Conservation (phyloP, 2,113 vertebrate species). For the Bujurquina vittata region DNA sequence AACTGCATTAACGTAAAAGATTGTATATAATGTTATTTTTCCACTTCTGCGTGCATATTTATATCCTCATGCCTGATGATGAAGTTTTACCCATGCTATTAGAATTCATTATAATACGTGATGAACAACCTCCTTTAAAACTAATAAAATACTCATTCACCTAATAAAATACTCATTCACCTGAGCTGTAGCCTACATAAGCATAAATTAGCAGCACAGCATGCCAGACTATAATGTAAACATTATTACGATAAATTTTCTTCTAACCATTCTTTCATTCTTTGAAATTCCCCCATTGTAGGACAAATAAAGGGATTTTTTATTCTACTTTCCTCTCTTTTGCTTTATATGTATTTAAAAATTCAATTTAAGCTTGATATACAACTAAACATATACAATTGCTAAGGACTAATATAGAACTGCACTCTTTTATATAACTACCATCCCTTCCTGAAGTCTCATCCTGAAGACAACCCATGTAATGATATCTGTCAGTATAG, state of each 20-base stretch:
- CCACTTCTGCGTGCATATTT: not conserved
- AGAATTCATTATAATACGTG: not conserved
- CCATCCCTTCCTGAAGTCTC: constrained; percentile 2
- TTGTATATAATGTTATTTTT: not conserved
- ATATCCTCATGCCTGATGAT: too few species aligned
- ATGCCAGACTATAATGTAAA: not conserved
- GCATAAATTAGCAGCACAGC: not conserved
- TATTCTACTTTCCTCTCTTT: not conserved
- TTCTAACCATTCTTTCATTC: not conserved
- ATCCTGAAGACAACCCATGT: constrained; percentile 41
- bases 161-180: not conserved
- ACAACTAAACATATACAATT: not conserved
- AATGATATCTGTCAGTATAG: constrained; percentile 68
- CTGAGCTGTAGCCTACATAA: not conserved
- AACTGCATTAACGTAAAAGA: not conserved
- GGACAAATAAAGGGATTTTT: too few species aligned
- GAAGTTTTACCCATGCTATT: too few species aligned
- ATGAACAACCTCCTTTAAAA: not conserved
- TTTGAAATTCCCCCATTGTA: too few species aligned
- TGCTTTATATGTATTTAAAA: not conserved
- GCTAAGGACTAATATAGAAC: not conserved
- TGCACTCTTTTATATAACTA: constrained; percentile 1
- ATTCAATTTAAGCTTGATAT: not conserved
- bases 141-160: not conserved
- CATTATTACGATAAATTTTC: fast-evolving